Evolutionary conservation across 2,113 vertebrate genomes (phyloP), one percentile per base, ranked within the genome.

Genomic region (Casuarius casuarius): DNA sequence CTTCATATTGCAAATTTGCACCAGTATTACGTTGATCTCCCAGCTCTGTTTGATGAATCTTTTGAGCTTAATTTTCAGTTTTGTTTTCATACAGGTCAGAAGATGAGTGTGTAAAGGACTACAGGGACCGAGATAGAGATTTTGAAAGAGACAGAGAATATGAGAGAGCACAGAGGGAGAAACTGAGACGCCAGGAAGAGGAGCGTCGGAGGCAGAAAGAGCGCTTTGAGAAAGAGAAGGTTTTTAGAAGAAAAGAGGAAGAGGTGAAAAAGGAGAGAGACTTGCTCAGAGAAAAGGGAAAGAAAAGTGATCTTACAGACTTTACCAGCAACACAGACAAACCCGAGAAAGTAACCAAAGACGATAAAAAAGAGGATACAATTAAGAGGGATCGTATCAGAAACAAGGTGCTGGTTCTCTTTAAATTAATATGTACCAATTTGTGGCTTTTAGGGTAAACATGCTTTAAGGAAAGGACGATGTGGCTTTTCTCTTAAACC

Each of bases 341-440:
- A 97, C 71, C 84, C 7, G 99, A 99, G 84, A 99, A 98, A 96
- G 89, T 93, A 51, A 86, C 96, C 94, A 99, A 98, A 97, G 99
- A 99, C 1, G 98, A 98, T 88, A 99, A 98, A 97, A 99, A 98
- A 95, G 99, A 99, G 8, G 99, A 99, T 40, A 96, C 96, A 70
- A 77, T 97, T 75, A 99, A 99, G 97, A 98, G 98, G 96, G 99
- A 99, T 94, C 98, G 99, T 44, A 98, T 99, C 87, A 98, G 99
- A 96, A 99, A 99, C 97, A 99, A 99, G 98, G 99, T 99, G 93
- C 97, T 96, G 85, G 71, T 94, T 97, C 95, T 97, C 56, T 76
- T 96, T 92, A 74, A 78, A 92, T 92, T 90, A 83, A 1, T 84
- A 12, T 90, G 78, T 95, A 79, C 51, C 38, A 44, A 40, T 90